Base-by-base conservation (phyloP, 2,113 vertebrate genomes). In the Collichthys lucidus region DNA sequence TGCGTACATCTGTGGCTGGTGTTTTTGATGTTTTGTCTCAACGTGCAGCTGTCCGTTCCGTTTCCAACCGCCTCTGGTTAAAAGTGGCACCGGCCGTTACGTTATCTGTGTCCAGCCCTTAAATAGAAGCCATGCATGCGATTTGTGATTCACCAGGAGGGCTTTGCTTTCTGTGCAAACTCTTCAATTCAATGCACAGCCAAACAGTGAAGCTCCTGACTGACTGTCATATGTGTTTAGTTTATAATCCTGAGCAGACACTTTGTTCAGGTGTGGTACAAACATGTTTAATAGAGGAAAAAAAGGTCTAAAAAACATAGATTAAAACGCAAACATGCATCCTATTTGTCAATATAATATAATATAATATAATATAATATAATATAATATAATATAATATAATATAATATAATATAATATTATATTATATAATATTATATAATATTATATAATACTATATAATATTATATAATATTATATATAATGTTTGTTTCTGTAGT, bases 11-110 rank as follows among this genome's bases (percentile, higher is more conserved):
- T 94, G 93, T 81, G 86, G 56, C 78, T 78, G 72, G 80, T 73
- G 80, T 92, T 94, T 49, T 91, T 93, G 88, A 93, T 88, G 91
- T 91, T 91, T 86, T 60, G 80, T 81, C 86, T 88, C 89, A 77
- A 50, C 1, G 86, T 81, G 89, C 93, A 94, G 91, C 91, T 93
- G 92, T 92, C 86, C 86, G 16, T 44, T 82, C 31, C 15, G 7
- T 76, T 57, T 91, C 89, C 89, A 89, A 85, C 77, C 60, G 87
- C 89, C 88, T 80, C 83, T 60, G 88, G 87, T 86, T 87, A 90
- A 80, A 92, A 88, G 88, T 72, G 77, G 65, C 81, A 24, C 2
- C 40, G 65, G 79, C 70, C 80, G 79, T 68, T 68, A 35, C 53
- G 35, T 57, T 89, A 90, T 86, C 90, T 60, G 76, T 90, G 91